Percentiles rank a stretch among this genome's conserved stretches.
Conservation (phyloP, 2,113 vertebrate genomes). For the Oreocharis arfaki region DNA sequence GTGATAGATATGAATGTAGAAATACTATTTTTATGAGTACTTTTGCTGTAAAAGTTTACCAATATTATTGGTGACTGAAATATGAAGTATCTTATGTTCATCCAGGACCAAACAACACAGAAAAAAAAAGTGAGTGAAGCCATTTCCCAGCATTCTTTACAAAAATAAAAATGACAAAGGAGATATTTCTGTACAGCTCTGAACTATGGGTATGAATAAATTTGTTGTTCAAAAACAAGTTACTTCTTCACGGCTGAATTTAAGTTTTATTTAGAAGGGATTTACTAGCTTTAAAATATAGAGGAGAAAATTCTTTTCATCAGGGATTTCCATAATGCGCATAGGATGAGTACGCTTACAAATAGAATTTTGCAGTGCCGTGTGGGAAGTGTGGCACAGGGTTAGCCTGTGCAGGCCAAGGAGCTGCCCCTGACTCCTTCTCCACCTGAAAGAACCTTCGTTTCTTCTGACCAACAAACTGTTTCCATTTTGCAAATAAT, state of each 20-base stretch:
- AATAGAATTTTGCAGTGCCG: neutral
- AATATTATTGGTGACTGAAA: neutral
- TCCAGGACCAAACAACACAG: neutral
- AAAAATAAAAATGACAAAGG: neutral
- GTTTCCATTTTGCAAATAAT: neutral
- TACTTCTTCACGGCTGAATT: neutral
- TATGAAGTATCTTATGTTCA: neutral
- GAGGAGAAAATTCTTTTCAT: neutral
- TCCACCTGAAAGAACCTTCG: neutral
- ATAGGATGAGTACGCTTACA: neutral
- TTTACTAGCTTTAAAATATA: neutral
- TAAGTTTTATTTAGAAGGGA: neutral
- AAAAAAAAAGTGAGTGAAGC: neutral
- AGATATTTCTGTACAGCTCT: neutral
- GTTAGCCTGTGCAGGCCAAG: neutral
- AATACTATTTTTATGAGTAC: neutral
- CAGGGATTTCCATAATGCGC: neutral
- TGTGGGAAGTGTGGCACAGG: rapidly evolving
- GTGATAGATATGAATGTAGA: neutral
- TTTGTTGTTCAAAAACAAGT: neutral
- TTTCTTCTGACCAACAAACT: neutral
- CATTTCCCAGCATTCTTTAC: neutral
- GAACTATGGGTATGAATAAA: neutral
- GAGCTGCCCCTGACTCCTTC: rapidly evolving
- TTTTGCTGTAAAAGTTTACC: neutral